Base-by-base conservation (phyloP, 1,140 invertebrate genomes). In the Ips nitidus region DNA sequence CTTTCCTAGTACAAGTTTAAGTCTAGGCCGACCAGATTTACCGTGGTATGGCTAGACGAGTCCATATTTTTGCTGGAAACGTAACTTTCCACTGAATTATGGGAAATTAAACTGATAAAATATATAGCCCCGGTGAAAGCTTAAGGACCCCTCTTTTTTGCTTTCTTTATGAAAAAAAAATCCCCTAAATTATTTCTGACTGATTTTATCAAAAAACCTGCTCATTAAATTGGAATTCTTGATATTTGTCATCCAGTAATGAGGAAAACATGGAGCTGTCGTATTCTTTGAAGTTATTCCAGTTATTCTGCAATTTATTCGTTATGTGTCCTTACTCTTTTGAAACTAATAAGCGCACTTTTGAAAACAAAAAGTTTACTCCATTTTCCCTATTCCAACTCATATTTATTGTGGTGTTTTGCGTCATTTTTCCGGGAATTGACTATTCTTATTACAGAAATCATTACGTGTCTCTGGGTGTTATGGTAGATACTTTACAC, bases 21-120 rank as follows among this genome's bases (percentile, higher is more conserved):
- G 66, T 69, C 58, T 69, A 52, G 61, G 40, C 41, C 59, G 52
- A 53, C 47, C 58, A 62, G 66, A 69, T 69, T 69, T 69, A 62
- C 41, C 55, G 58, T 39, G 42, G 59, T 45, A 56, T 42, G 38
- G 55, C 37, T 43, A 59, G 47, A 55, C 63, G 42, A 66, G 52
- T 63, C 61, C 43, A 66, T 66, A 66, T 66, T 66, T 66, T 57
- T 42, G 63, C 57, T 43, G 40, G 7, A 41, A 47, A 59, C 41
- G 50, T 59, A 60, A 37, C 41, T 60, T 65, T 52, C 50, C 8
- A 40, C 42, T 69, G 58, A 69, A 69, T 61, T 69, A 69, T 66
- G 65, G 53, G 55, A 66, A 57, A 66, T 66, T 66, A 66, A 66
- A 66, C 41, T 66, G 41, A 66, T 66, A 66, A 66, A 57, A 66